A percentile compares a stretch with the other conserved stretches of the same genome.
phyloP scores from a whole-genome alignment of 1,140 invertebrate genomes.

The Augochlora pura region DNA sequence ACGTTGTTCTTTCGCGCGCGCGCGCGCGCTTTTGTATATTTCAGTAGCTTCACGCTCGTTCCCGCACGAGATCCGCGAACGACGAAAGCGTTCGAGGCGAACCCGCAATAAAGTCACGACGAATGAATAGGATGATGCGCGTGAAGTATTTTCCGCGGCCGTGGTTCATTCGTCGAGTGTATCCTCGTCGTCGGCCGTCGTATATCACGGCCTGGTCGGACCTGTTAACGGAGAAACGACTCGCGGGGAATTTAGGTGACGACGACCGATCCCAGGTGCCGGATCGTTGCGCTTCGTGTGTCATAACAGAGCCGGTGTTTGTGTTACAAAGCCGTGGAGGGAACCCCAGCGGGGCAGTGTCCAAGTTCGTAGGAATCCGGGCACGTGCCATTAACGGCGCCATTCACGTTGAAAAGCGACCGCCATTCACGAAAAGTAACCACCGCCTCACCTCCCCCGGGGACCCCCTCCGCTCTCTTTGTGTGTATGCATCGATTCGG shows the following conservation, averaged over 20 bases:
- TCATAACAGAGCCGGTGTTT: background rate
- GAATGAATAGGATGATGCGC: too few relatives aligned
- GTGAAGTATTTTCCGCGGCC: too few relatives aligned
- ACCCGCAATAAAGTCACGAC: too few relatives aligned
- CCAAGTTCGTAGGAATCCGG: slow-evolving; percentile 14
- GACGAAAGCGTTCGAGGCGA: too few relatives aligned
- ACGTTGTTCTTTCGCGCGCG: background rate
- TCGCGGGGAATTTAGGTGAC: background rate
- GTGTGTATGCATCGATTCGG: background rate
- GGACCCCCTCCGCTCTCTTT: background rate
- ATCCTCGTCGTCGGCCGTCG: too few relatives aligned
- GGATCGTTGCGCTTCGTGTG: too few relatives aligned
- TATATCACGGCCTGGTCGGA: too few relatives aligned
- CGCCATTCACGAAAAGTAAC: slow-evolving; percentile 1
- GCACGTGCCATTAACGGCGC: slow-evolving; percentile 30
- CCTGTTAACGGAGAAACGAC: too few relatives aligned
- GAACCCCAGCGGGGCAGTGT: background rate
- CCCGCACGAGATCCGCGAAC: background rate
- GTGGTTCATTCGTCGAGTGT: too few relatives aligned
- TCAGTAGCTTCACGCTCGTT: background rate
- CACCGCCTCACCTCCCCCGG: background rate
- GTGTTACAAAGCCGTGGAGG: background rate
- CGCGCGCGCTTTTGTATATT: background rate
- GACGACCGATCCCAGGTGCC: background rate
- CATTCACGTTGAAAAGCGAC: background rate